Evolutionary conservation across 2,113 vertebrate species (phyloP).

Genomic region (Salvelinus fontinalis): DNA sequence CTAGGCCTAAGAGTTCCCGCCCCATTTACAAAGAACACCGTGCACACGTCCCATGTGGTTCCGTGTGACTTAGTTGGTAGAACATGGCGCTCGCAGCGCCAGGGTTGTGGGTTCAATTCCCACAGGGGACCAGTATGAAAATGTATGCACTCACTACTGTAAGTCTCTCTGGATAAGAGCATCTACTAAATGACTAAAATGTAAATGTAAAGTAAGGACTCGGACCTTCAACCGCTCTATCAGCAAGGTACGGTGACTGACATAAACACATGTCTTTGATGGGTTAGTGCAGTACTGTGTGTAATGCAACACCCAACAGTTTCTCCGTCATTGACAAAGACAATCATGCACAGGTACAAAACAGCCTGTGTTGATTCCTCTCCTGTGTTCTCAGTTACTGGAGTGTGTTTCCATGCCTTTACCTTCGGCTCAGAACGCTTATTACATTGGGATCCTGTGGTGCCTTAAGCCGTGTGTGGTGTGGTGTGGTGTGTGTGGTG

Average conservation of each 20-base stretch:
- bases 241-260: no score
- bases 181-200: no score
- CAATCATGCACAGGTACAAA: conserved; percentile 9
- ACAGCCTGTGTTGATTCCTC: conserved; percentile 15
- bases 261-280: no score
- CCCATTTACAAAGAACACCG: neutral
- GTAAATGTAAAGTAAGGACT: no score
- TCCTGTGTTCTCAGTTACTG: conserved; percentile 11
- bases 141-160: no score
- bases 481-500: neutral
- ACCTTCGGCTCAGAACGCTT: conserved; percentile 25
- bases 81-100: no score
- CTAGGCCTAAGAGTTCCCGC: conserved; percentile 11
- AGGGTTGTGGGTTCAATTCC: no score
- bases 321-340: conserved; percentile 14
- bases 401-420: conserved; percentile 45
- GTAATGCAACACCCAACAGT: conserved; percentile 3
- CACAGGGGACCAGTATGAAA: no score
- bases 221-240: no score
- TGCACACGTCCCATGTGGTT: neutral
- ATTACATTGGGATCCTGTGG: neutral
- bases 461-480: neutral
- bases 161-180: no score
- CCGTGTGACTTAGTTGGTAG: no score
- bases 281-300: no score